Conservation (phyloP, 1,140 invertebrate species). For the Bathynomus jamesi region DNA sequence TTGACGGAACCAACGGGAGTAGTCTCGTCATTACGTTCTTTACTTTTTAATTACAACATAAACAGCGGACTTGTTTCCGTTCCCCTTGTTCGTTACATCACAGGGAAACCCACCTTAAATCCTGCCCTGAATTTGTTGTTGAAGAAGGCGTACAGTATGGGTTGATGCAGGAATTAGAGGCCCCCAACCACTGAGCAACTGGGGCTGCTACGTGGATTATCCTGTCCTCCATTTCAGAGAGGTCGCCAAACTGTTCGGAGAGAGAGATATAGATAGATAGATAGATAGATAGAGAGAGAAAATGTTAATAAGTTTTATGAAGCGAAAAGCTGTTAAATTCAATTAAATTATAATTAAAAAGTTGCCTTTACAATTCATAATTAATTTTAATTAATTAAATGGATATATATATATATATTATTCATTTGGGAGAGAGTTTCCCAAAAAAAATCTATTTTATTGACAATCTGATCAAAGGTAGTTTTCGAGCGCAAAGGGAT, state of each 20-base stretch:
- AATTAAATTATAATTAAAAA: too few relatives aligned
- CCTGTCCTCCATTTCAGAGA: conserved; percentile 56
- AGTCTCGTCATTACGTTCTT: not conserved
- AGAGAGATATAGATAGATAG: not conserved
- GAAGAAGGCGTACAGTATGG: conserved; percentile 96
- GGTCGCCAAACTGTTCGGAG: conserved; percentile 19
- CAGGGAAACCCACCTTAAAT: conserved; percentile 73
- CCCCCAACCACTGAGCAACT: conserved; percentile 90
- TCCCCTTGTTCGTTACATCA: not conserved
- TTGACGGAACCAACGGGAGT: not conserved
- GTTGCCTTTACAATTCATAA: too few relatives aligned
- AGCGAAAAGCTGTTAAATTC: too few relatives aligned
- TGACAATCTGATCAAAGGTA: too few relatives aligned
- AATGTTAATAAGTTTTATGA: too few relatives aligned
- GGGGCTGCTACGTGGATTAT: conserved; percentile 70
- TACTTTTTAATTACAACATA: not conserved
- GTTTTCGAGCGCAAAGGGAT: too few relatives aligned
- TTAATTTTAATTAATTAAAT: too few relatives aligned
- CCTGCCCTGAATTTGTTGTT: conserved; percentile 92
- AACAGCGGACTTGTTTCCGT: not conserved
- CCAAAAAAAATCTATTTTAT: too few relatives aligned
- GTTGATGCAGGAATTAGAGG: conserved; percentile 94
- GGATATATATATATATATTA: too few relatives aligned
- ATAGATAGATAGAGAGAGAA: too few relatives aligned
- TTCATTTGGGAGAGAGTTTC: too few relatives aligned